These are phyloP conservation scores for Callosobruchus maculatus DNA, from an alignment of 2,888 invertebrate species.

Conservation along the genomic window DNA sequence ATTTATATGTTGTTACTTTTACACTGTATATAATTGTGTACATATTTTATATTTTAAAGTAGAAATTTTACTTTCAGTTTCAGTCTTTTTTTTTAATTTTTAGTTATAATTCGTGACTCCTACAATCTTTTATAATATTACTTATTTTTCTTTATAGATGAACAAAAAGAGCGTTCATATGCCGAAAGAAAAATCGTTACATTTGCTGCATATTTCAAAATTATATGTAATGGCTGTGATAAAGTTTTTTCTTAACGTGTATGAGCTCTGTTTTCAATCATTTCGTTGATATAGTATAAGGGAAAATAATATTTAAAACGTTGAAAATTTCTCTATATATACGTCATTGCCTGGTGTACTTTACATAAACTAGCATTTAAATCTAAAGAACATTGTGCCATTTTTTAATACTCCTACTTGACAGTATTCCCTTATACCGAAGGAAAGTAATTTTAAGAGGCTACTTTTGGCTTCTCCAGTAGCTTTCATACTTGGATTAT, in stretches of 20 bases:
- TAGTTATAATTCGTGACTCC: not conserved
- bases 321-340: not conserved
- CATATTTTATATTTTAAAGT: not conserved
- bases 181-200: not conserved
- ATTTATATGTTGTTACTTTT: not conserved
- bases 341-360: not conserved
- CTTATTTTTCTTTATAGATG: not conserved
- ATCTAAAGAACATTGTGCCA: not conserved
- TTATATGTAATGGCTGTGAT: not conserved
- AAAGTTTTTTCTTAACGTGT: not conserved
- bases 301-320: not conserved
- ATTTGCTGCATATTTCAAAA: not conserved
- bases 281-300: not conserved
- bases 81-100: not conserved
- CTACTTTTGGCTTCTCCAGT: slow-evolving; percentile 18
- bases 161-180: not conserved
- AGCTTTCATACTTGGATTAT: slow-evolving; percentile 50
- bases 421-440: not conserved
- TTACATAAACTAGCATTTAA: not conserved
- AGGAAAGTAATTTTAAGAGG: not conserved
- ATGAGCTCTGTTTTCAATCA: not conserved
- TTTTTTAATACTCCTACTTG: not conserved
- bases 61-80: not conserved
- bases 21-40: not conserved
- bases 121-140: not conserved